These are phyloP conservation scores for Gastracanthus pulcherrimus DNA, from an alignment of 2,888 invertebrate genomes.

Conservation along the genomic window DNA sequence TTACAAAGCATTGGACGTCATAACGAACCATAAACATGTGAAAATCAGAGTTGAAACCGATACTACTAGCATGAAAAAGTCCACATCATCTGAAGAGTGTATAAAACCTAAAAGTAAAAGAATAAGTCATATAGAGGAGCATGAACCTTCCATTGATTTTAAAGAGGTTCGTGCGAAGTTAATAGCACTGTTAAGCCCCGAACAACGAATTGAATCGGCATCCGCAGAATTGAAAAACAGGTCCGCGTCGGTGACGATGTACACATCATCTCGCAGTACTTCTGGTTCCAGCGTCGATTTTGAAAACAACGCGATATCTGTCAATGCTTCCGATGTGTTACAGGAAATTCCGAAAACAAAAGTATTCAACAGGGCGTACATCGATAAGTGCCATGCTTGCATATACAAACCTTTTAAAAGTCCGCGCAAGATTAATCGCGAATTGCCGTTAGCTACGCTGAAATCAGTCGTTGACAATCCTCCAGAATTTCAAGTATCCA, in stretches of 20 bases:
- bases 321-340: conserved; percentile 46
- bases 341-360: conserved; percentile 65
- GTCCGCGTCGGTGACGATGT: conserved; percentile 53
- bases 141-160: conserved; percentile 7
- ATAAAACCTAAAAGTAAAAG: not conserved
- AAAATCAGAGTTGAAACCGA: conserved; percentile 45
- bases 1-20: conserved; percentile 61
- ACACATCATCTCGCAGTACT: conserved; percentile 61
- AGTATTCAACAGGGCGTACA: conserved; percentile 65
- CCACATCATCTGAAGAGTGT: not conserved
- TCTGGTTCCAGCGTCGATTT: conserved; percentile 60
- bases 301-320: conserved; percentile 10
- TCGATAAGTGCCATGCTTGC: conserved; percentile 72
- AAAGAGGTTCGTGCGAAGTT: conserved; percentile 34
- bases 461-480: conserved; percentile 12
- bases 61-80: not conserved
- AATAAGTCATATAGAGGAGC: not conserved
- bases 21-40: conserved; percentile 59
- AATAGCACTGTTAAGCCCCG: conserved; percentile 7
- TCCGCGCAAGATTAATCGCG: conserved; percentile 8
- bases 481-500: not conserved
- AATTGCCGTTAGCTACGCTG: conserved; percentile 39
- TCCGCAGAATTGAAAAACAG: not conserved
- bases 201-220: not conserved
- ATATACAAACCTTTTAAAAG: conserved; percentile 64